Base-by-base conservation (phyloP, 2,888 invertebrate genomes). In the Mechanitis messenoides region DNA sequence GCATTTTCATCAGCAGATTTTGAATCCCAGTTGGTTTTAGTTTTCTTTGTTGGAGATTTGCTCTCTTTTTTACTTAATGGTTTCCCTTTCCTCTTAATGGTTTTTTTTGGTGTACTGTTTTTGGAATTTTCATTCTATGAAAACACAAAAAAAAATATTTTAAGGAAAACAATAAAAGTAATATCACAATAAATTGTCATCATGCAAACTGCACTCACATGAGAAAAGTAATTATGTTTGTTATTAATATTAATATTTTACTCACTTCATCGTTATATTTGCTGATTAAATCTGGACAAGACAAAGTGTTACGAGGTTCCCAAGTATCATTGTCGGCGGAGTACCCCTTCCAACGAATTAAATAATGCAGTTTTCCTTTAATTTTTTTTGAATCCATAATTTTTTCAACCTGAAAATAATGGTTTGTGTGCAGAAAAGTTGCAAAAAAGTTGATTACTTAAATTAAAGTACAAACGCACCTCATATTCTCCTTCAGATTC, bases 291-390 rank as follows among this genome's bases (percentile, higher is more conserved):
- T 93, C 93, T 1, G 92, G 91, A 75, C 95, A 95, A 61, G 92
- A 93, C 0, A 95, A 78, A 7, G 94, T 93, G 50, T 92, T 90
- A 70, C 93, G 94, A 5, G 93, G 92, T 75, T 95, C 95, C 95
- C 95, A 95, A 0, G 94, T 94, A 73, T 95, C 95, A 66, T 91
- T 91, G 53, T 92, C 92, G 56, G 92, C 91, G 61, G 89, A 89
- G 70, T 94, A 95, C 0, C 95, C 95, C 75, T 95, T 95, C 95
- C 95, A 95, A 70, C 94, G 92, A 47, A 95, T 94, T 46, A 94
- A 83, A 76, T 93, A 95, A 72, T 93, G 93, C 1, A 92, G 84
- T 58, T 92, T 92, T 2, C 94, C 94, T 72, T 92, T 93, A 7
- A 93, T 92, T 55, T 90, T 92, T 76, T 94, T 94, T 11, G 94